These are phyloP conservation scores for Philypnodon macrostomus DNA, from an alignment of 2,797 vertebrate species.

Conservation along the genomic window DNA sequence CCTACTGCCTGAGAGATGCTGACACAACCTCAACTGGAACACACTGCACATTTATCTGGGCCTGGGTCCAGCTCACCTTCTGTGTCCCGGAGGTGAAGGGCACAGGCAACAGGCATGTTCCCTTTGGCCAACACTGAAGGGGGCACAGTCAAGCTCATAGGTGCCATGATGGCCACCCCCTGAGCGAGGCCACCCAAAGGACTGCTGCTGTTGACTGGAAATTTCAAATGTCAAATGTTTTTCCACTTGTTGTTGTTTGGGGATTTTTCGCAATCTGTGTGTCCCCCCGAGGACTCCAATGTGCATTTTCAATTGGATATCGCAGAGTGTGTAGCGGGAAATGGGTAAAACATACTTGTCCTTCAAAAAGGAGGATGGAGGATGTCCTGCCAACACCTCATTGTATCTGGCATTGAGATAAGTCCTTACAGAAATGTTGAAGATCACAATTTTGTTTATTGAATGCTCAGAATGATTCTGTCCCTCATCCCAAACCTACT, in stretches of 20 bases:
- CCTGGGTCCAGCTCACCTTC: conserved; percentile 66
- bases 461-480: too few relatives aligned
- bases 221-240: conserved; percentile 37
- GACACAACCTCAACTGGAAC: conserved; percentile 65
- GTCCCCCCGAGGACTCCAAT: conserved; percentile 44
- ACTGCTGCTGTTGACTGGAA: conserved; percentile 21
- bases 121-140: conserved; percentile 40
- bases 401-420: conserved; percentile 60
- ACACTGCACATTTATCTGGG: conserved; percentile 63
- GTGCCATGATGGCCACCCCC: conserved; percentile 53
- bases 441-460: too few relatives aligned
- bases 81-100: conserved; percentile 53
- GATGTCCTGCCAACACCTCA: conserved; percentile 56
- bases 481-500: too few relatives aligned
- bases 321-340: conserved; percentile 47
- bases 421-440: too few relatives aligned
- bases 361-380: conserved; percentile 49
- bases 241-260: conserved; percentile 58
- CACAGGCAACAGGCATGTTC: conserved; percentile 37
- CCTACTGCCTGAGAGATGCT: conserved; percentile 49
- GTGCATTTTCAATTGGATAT: conserved; percentile 62
- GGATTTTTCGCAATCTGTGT: conserved; percentile 30
- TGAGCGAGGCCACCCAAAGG: conserved; percentile 62
- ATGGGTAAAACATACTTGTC: conserved; percentile 69
- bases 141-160: conserved; percentile 52